These are phyloP conservation scores for Crocuta crocuta DNA, from an alignment of 2,113 vertebrate genomes.

Conservation along the genomic window DNA sequence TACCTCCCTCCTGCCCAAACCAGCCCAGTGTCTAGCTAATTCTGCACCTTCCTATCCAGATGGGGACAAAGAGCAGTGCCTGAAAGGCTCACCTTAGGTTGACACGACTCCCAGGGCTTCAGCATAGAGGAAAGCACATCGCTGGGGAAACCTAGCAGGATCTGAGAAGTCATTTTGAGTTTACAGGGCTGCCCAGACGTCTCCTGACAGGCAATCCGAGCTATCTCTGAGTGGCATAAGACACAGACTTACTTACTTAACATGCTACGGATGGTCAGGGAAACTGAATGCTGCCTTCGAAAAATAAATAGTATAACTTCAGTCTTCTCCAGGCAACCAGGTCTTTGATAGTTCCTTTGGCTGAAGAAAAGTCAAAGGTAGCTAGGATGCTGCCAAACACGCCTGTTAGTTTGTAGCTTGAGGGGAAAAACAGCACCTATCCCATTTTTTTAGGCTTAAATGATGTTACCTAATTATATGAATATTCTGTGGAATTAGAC, in stretches of 20 bases:
- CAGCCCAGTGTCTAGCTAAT: not conserved
- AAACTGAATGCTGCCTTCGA: slow-evolving; percentile 57
- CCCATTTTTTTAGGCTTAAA: slow-evolving; percentile 33
- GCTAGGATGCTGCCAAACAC: not conserved
- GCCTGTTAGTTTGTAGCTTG: slow-evolving; percentile 49
- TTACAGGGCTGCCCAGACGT: not conserved
- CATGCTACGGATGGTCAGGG: not conserved
- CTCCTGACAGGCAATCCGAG: slow-evolving; percentile 13
- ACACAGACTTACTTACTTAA: slow-evolving; percentile 54
- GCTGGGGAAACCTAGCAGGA: not conserved
- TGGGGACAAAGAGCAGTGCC: not conserved
- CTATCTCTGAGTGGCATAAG: slow-evolving; percentile 53
- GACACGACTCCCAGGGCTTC: not conserved
- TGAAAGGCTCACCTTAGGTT: slow-evolving; percentile 59
- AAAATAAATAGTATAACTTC: slow-evolving; percentile 64
- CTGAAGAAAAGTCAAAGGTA: slow-evolving; percentile 68
- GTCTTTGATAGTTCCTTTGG: slow-evolving; percentile 59
- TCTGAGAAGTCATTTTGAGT: slow-evolving; percentile 34
- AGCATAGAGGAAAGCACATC: not conserved
- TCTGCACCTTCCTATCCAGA: not conserved
- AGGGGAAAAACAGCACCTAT: not conserved
- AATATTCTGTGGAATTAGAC: slow-evolving; percentile 47
- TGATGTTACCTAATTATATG: slow-evolving; percentile 53
- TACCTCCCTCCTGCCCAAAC: not conserved
- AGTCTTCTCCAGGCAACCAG: slow-evolving; percentile 61